Percentiles rank a stretch among this genome's conserved stretches.
Conservation (phyloP, 2,888 invertebrate genomes). For the Pollenia griseotomentosa region DNA sequence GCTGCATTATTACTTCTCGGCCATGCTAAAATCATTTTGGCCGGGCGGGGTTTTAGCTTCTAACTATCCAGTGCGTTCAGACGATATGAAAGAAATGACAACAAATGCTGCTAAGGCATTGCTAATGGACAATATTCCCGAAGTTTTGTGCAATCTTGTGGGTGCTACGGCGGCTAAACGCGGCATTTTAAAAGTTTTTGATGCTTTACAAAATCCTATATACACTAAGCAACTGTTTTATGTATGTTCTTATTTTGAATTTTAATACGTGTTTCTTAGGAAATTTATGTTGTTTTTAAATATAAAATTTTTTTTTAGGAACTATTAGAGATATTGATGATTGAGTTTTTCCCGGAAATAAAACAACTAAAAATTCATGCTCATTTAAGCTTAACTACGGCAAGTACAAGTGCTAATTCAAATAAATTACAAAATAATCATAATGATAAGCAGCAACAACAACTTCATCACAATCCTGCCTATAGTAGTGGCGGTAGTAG, state of each 20-base stretch:
- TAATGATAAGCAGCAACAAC: slow-evolving; percentile 57
- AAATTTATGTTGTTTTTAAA: neutral
- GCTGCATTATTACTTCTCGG: slow-evolving; percentile 93
- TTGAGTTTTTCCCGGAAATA: slow-evolving; percentile 89
- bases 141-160: slow-evolving; percentile 92
- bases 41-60: slow-evolving; percentile 91
- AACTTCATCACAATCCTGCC: slow-evolving; percentile 31
- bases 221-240: slow-evolving; percentile 96
- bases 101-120: slow-evolving; percentile 87
- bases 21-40: slow-evolving; percentile 95
- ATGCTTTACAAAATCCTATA: slow-evolving; percentile 92
- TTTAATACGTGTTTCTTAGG: neutral
- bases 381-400: slow-evolving; percentile 39
- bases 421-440: slow-evolving; percentile 68
- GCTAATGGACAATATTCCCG: slow-evolving; percentile 90
- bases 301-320: slow-evolving; percentile 86
- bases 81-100: slow-evolving; percentile 88
- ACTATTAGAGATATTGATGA: slow-evolving; percentile 87
- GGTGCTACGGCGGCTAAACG: slow-evolving; percentile 93
- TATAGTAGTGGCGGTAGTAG: slow-evolving; percentile 19
- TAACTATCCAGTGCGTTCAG: slow-evolving; percentile 85
- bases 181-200: slow-evolving; percentile 94
- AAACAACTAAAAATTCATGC: slow-evolving; percentile 84
- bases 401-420: slow-evolving; percentile 50
- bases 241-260: slow-evolving; percentile 86